Conservation (phyloP, 2,797 vertebrate species). For the Mormyrops boulengeri region DNA sequence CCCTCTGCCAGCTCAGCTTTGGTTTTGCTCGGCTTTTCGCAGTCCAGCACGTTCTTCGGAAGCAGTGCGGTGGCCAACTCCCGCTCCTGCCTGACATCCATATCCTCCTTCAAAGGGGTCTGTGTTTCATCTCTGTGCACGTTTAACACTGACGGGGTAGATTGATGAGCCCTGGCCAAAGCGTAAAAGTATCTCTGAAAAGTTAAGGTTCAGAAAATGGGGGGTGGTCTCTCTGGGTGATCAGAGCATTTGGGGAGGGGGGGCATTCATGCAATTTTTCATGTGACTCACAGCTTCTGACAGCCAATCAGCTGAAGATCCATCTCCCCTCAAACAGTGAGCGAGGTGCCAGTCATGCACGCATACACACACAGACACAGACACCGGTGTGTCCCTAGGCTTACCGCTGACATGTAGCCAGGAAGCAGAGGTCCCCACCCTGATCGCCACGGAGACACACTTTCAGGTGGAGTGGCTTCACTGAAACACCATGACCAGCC, state of each 20-base stretch:
- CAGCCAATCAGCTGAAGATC: constrained; percentile 40
- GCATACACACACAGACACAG: background rate
- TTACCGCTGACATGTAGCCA: background rate
- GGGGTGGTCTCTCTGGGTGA: background rate
- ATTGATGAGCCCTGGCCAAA: constrained; percentile 26
- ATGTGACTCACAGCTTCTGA: constrained; percentile 46
- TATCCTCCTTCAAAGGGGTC: constrained; percentile 55
- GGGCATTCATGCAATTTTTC: background rate
- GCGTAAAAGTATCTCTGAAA: constrained; percentile 2
- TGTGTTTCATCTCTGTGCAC: constrained; percentile 60
- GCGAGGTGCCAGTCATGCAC: background rate
- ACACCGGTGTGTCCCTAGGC: background rate
- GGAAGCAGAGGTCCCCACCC: background rate
- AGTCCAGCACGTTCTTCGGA: constrained; percentile 60
- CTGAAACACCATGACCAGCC: constrained; percentile 15
- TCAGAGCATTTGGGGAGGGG: background rate
- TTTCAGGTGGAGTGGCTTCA: background rate
- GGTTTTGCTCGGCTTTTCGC: constrained; percentile 52
- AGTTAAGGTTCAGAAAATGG: background rate
- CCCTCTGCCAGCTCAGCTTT: constrained; percentile 26
- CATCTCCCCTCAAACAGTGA: constrained; percentile 1
- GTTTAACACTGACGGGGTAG: constrained; percentile 51
- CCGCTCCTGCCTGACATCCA: constrained; percentile 55
- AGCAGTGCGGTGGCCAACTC: constrained; percentile 54
- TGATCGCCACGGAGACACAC: background rate